Evolutionary conservation across 2,797 vertebrate genomes (phyloP).

Genomic region (Acrossocheilus wenchowensis): DNA sequence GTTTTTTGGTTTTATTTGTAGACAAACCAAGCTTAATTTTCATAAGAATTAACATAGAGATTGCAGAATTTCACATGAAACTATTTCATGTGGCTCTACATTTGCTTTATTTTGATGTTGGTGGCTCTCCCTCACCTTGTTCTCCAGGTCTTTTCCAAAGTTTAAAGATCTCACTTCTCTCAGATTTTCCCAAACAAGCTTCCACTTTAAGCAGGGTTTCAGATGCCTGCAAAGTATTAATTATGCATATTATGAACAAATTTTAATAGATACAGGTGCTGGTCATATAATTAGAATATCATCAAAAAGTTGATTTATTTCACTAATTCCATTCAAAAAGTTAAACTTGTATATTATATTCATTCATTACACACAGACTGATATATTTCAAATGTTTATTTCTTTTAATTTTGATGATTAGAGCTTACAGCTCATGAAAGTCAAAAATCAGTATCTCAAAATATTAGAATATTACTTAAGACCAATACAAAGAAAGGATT

Average conservation of each 20-base stretch:
- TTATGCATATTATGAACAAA: neutral
- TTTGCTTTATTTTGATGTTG: neutral
- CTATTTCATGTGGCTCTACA: neutral
- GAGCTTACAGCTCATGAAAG: too few species aligned
- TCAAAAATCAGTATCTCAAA: too few species aligned
- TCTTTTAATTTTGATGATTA: too few species aligned
- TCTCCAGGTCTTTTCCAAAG: neutral
- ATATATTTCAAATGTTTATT: too few species aligned
- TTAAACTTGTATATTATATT: too few species aligned
- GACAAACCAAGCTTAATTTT: neutral
- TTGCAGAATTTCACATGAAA: neutral
- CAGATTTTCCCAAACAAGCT: neutral
- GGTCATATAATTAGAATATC: too few species aligned
- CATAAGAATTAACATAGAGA: neutral
- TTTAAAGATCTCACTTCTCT: neutral
- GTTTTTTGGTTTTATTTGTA: neutral
- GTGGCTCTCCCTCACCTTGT: neutral
- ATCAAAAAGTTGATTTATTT: too few species aligned
- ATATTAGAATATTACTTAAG: too few species aligned
- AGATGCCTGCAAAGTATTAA: slow-evolving; percentile 14
- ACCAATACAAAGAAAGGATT: too few species aligned
- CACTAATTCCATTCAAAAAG: too few species aligned
- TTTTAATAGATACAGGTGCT: neutral
- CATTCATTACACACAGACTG: too few species aligned
- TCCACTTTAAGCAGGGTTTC: neutral